Evolutionary conservation across 2,797 vertebrate genomes (phyloP), one percentile per base, ranked within the genome.

Genomic region (Diceros bicornis): DNA sequence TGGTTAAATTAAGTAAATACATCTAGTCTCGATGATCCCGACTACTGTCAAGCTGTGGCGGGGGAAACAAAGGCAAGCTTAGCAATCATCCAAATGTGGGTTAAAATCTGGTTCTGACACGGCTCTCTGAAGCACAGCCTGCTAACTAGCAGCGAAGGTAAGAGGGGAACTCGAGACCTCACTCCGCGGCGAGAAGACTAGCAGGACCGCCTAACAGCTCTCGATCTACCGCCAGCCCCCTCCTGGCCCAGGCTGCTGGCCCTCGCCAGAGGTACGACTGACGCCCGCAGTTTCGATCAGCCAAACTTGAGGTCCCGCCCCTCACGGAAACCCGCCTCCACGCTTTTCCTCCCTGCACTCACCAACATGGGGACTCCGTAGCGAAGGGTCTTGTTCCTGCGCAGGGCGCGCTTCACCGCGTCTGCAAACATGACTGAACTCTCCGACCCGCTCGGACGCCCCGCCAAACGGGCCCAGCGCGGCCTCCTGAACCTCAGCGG

Each of bases 301-400:
- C 20, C 34, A 0, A 16, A 6, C 64, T 7, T 0, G 37, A 61
- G 29, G 14, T 3, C 34, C 83, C 64, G 7, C 37, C 50, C 78
- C 92, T 69, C 29, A 68, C 50, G n/a, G 37, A 20, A 17, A 1
- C 21, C 20, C 9, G n/a, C 29, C 14, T 32, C n/a, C 25, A 6
- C 10, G 8, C 16, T 20, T 18, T 4, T 4, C 18, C 18, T 29
- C 6, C 1, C 1, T 1, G 25, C 14, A 34, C 99, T 99, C 96
- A 99, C 99, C 98, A 99, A 21, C 98, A 99, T 99, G 18, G 99
- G 99, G 1, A 99, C 92, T 18, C 99, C 99, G 61, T 98, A 98
- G 29, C 97, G 98, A 17, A 99, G 62, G 0, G 98, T 98, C 95
- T 97, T 98, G 87, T 96, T 98, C 27, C 95, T 94, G 66, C 93